phyloP scores from a whole-genome alignment of 2,797 vertebrate species.

The Lates japonicus region DNA sequence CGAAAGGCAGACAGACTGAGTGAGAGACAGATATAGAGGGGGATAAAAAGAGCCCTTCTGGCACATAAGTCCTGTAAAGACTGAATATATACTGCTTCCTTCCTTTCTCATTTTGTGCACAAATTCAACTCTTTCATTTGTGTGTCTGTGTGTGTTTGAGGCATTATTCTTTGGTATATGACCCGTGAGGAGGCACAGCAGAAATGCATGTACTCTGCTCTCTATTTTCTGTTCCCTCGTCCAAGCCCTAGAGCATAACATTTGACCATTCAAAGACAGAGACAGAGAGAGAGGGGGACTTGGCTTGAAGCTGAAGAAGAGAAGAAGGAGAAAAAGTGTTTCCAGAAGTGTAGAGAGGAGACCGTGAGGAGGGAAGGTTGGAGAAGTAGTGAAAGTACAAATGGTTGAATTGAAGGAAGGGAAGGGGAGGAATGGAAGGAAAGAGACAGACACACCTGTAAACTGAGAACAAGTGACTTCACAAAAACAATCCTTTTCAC shows the following conservation, averaged over 20 bases:
- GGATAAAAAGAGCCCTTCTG: constrained; percentile 8
- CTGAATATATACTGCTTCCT: background rate
- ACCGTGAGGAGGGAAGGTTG: constrained; percentile 50
- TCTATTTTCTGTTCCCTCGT: no score
- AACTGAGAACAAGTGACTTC: constrained; percentile 16
- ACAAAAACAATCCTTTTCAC: background rate
- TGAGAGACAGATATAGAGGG: background rate
- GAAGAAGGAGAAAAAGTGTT: constrained; percentile 33
- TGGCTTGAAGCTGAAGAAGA: background rate
- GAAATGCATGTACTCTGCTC: constrained; percentile 15
- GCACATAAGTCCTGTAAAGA: background rate
- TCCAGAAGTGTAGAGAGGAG: constrained; percentile 18
- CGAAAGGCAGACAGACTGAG: background rate
- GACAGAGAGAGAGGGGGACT: constrained; percentile 10
- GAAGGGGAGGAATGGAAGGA: constrained; percentile 51
- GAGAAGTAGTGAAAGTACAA: constrained; percentile 47
- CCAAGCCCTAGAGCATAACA: constrained; percentile 34
- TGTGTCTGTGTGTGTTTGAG: background rate
- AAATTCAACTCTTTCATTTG: background rate
- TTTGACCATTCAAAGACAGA: constrained; percentile 34
- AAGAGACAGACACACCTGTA: constrained; percentile 48
- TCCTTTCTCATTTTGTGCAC: background rate
- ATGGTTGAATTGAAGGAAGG: constrained; percentile 64
- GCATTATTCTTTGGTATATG: no score
- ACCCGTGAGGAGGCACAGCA: constrained; percentile 8